Percentiles rank a stretch among this genome's conserved stretches.
Conservation (phyloP, 2,888 invertebrate genomes). For the Rhaphigaster nebulosa region DNA sequence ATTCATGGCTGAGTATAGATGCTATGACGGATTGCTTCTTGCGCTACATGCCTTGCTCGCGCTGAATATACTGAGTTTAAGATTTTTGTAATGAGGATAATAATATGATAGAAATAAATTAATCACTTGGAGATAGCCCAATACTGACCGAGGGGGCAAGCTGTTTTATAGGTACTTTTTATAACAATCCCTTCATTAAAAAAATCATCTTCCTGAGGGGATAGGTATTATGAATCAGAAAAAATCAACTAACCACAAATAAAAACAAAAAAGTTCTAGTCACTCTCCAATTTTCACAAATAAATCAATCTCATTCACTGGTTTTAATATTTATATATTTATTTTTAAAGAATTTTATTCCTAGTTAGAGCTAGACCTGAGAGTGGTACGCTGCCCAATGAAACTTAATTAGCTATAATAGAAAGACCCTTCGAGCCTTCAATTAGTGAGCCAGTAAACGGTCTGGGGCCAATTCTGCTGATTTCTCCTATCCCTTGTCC, state of each 20-base stretch:
- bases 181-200: too few relatives aligned
- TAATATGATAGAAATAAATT: too few relatives aligned
- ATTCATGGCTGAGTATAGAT: background rate
- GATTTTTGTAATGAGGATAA: too few relatives aligned
- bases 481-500: background rate
- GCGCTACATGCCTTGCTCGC: background rate
- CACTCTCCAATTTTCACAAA: background rate
- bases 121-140: too few relatives aligned
- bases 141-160: too few relatives aligned
- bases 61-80: background rate
- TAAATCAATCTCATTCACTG: background rate
- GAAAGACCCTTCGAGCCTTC: background rate
- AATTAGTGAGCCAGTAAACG: slow-evolving; percentile 1
- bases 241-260: too few relatives aligned
- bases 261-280: background rate
- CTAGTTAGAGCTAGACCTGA: background rate
- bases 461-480: background rate
- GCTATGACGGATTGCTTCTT: background rate
- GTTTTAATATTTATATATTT: background rate
- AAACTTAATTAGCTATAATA: background rate
- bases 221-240: too few relatives aligned
- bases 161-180: too few relatives aligned
- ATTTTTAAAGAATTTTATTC: background rate
- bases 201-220: too few relatives aligned
- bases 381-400: background rate